phyloP scores from a whole-genome alignment of 1,140 invertebrate genomes.

The Lamellibrachia luymesi region DNA sequence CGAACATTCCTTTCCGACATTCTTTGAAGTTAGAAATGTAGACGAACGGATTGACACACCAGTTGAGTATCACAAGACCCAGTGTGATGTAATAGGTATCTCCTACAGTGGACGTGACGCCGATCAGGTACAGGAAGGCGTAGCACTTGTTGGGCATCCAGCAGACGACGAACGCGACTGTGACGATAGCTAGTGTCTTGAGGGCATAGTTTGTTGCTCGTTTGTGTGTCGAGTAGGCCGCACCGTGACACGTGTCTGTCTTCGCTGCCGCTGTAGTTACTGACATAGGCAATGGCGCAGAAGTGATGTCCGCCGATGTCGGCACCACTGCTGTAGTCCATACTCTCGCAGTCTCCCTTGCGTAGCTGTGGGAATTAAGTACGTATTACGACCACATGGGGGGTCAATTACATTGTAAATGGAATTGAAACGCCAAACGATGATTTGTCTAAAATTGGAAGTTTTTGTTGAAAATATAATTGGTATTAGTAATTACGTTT shows the following conservation, averaged over 20 bases:
- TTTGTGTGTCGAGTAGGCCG: neutral
- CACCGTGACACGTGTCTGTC: neutral
- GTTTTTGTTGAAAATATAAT: too few species aligned
- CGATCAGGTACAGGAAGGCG: neutral
- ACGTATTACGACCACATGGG: too few species aligned
- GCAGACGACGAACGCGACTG: conserved; percentile 10
- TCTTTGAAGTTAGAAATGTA: neutral
- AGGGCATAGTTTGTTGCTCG: neutral
- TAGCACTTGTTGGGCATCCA: conserved; percentile 11
- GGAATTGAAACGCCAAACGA: too few species aligned
- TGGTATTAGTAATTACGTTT: too few species aligned
- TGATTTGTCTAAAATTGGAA: too few species aligned
- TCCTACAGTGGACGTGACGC: neutral
- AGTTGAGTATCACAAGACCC: neutral
- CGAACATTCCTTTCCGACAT: neutral
- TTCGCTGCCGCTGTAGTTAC: neutral
- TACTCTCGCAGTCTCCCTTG: too few species aligned
- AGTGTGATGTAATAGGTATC: neutral
- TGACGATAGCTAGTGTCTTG: conserved; percentile 1
- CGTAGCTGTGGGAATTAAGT: neutral
- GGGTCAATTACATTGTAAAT: too few species aligned
- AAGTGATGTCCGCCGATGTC: neutral
- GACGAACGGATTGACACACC: neutral
- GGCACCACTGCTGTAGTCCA: neutral
- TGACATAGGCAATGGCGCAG: neutral